These are phyloP conservation scores for Dyspetes luteomarginatus DNA, from an alignment of 2,888 invertebrate species.

Conservation along the genomic window DNA sequence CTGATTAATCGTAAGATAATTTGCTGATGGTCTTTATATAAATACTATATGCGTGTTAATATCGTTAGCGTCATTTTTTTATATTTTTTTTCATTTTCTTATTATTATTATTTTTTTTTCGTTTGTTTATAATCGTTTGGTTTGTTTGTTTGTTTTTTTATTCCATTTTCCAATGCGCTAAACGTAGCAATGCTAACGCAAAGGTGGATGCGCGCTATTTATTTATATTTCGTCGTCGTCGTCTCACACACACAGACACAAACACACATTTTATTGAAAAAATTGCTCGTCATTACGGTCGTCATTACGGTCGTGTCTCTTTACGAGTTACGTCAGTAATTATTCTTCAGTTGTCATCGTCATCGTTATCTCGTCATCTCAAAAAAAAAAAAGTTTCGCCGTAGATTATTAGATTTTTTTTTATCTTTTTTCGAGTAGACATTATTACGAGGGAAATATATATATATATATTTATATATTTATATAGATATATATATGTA, in stretches of 20 bases:
- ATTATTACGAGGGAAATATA: conserved; percentile 52
- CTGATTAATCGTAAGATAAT: conserved; percentile 57
- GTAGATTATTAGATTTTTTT: conserved; percentile 34
- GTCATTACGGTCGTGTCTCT: background rate
- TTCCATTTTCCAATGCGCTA: conserved; percentile 34
- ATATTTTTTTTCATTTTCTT: conserved; percentile 4
- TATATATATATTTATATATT: background rate
- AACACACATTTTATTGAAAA: conserved; percentile 19
- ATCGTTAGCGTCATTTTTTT: conserved; percentile 45
- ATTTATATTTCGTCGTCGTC: background rate
- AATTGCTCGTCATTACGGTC: background rate
- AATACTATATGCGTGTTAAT: conserved; percentile 46
- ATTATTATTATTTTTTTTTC: no score
- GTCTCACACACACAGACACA: background rate
- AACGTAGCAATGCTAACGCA: conserved; percentile 50
- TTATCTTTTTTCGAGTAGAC: conserved; percentile 43
- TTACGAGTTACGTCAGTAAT: no score
- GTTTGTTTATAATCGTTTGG: background rate
- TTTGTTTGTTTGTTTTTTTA: conserved; percentile 13
- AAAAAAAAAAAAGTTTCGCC: conserved; percentile 50
- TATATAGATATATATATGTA: background rate
- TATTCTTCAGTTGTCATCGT: conserved; percentile 8
- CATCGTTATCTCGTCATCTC: conserved; percentile 22
- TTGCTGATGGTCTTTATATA: conserved; percentile 61
- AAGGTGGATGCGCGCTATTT: conserved; percentile 46